Evolutionary conservation across 1,140 invertebrate species (phyloP).

Genomic region (Stratiolaelaps scimitus): DNA sequence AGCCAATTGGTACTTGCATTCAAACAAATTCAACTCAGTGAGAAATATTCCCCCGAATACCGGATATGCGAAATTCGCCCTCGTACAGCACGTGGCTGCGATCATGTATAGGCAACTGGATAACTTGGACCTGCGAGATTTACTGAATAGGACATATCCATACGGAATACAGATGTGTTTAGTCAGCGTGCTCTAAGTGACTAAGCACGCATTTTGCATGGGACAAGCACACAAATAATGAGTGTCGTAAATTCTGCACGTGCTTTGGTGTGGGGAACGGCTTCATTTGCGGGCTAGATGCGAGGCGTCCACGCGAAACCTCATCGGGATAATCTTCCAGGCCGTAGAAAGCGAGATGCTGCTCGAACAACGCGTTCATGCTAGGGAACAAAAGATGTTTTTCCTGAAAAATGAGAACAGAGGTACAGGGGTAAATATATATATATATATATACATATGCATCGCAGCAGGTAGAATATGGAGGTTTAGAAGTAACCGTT

Average conservation of each 20-base stretch:
- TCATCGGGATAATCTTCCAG: background rate
- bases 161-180: background rate
- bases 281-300: background rate
- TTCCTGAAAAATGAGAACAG: background rate
- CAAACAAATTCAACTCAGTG: no score
- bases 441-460: no score
- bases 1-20: no score
- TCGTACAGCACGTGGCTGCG: no score
- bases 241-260: background rate
- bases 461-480: no score
- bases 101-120: no score
- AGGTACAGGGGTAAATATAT: no score
- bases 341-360: background rate
- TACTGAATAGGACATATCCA: background rate
- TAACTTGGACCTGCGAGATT: background rate
- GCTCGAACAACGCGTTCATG: slow-evolving; percentile 13
- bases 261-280: background rate
- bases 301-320: background rate
- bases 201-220: background rate
- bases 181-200: background rate
- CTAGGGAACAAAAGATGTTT: background rate
- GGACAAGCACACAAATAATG: no score
- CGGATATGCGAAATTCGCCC: no score
- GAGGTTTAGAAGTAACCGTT: no score
- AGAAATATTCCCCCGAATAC: no score